Base-by-base conservation (phyloP, 2,113 vertebrate species). In the Zeus faber region DNA sequence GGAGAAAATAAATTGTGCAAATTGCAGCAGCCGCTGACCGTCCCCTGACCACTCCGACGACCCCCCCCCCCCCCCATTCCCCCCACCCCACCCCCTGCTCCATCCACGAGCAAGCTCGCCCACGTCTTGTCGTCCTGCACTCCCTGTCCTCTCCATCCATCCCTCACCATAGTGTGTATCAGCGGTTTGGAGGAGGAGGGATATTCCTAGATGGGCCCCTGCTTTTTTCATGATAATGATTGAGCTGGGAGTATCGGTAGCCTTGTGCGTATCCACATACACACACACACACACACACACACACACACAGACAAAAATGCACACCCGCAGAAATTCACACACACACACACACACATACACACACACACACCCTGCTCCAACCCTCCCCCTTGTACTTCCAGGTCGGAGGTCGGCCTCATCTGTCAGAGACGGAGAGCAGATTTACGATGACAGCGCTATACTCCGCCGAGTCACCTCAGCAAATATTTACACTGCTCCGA, bases 1-100 rank as follows among this genome's bases (percentile, higher is more conserved):
- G 44, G 66, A 81, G 78, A 81, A 88, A 86, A 89, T 88, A 87
- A 86, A 88, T 82, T 85, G 89, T 75, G 60, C 84, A 88, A 84
- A 84, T 86, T 85, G 84, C 81, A 83, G 80, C 82, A 59, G 67
- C 74, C 53, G 70, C 70, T 40, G 27, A 55, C 73, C 76, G 80
- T 86, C 82, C 80, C 79, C 71, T 82, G 86, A 82, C 84, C 87
- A 73, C 83, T 70, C 65, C 65, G 56, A 60, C 33, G 25, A 56
- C 21, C 29, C 26, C 3, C 3, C 72, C 67, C 64, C 65, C 51
- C 59, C 54, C 41, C 48, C 51, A 58, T n/a, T n/a, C n/a, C n/a
- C n/a, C n/a, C n/a, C n/a, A n/a, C n/a, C n/a, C 31, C 31, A 33
- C 31, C 31, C 8, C 31, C 31, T 10, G 8, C 31, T 10, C 31